Evolutionary conservation across 2,113 vertebrate genomes (phyloP).

Genomic region (Nematolebias whitei): DNA sequence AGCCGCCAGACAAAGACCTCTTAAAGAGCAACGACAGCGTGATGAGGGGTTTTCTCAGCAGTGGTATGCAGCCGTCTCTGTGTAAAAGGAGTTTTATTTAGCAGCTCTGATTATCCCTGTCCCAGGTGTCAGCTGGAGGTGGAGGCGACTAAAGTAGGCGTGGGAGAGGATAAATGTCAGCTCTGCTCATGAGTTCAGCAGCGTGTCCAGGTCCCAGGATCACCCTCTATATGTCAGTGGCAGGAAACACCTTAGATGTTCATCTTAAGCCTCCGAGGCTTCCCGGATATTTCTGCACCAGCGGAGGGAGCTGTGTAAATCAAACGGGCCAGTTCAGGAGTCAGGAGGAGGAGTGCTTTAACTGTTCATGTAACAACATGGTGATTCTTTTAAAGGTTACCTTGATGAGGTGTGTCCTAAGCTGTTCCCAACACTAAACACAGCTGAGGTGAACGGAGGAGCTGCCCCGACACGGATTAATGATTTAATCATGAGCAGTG

Average conservation of each 20-base stretch:
- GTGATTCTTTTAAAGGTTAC: constrained; percentile 16
- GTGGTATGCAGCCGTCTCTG: neutral
- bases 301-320: constrained; percentile 3
- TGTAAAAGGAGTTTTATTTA: neutral
- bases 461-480: constrained; percentile 69
- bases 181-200: neutral
- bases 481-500: constrained; percentile 61
- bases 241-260: constrained; percentile 52
- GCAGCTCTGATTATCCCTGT: constrained; percentile 13
- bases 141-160: constrained; percentile 22
- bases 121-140: neutral
- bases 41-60: neutral
- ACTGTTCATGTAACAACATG: constrained; percentile 1
- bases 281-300: constrained; percentile 38
- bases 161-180: constrained; percentile 17
- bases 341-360: constrained; percentile 8
- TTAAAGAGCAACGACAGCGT: constrained; percentile 8
- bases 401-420: constrained; percentile 3
- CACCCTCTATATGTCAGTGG: constrained; percentile 31
- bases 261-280: constrained; percentile 46
- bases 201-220: constrained; percentile 3
- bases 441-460: constrained; percentile 40
- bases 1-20: neutral
- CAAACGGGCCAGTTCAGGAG: constrained; percentile 39
- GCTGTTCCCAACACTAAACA: constrained; percentile 20